Evolutionary conservation across 2,113 vertebrate species (phyloP).

Genomic region (Hylia prasina): DNA sequence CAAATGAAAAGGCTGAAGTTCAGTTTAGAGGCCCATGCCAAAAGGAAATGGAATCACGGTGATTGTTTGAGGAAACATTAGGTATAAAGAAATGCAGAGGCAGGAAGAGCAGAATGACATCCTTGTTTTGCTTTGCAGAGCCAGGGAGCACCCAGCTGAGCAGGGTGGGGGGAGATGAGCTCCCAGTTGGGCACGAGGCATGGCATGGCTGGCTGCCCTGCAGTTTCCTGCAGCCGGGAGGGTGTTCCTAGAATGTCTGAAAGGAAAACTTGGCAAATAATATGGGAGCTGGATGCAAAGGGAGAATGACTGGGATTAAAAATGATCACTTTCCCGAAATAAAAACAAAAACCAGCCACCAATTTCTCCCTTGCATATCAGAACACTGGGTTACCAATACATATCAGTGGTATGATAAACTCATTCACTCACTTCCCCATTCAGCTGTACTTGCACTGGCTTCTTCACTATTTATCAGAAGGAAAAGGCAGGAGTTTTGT

Average conservation of each 20-base stretch:
- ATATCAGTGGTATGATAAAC: not conserved
- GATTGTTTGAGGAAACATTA: not conserved
- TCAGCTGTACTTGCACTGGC: not conserved
- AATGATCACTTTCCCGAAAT: slow-evolving; percentile 9
- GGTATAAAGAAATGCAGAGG: not conserved
- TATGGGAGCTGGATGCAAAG: not conserved
- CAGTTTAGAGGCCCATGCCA: not conserved
- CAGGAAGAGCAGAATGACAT: not conserved
- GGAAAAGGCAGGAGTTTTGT: slow-evolving; percentile 30
- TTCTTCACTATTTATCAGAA: slow-evolving; percentile 21
- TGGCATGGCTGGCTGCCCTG: not conserved
- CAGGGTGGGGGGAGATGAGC: not conserved
- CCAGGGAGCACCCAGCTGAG: not conserved
- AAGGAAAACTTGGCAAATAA: not conserved
- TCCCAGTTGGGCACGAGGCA: not conserved
- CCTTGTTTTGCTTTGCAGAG: not conserved
- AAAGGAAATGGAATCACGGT: not conserved
- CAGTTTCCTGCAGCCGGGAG: not conserved
- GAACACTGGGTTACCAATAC: not conserved
- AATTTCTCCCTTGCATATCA: not conserved
- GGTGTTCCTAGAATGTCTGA: not conserved
- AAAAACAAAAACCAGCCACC: not conserved
- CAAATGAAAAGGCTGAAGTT: not conserved
- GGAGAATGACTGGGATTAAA: not conserved
- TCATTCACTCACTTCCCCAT: not conserved